phyloP scores from a whole-genome alignment of 2,888 invertebrate genomes.

The Leuctra nigra region DNA sequence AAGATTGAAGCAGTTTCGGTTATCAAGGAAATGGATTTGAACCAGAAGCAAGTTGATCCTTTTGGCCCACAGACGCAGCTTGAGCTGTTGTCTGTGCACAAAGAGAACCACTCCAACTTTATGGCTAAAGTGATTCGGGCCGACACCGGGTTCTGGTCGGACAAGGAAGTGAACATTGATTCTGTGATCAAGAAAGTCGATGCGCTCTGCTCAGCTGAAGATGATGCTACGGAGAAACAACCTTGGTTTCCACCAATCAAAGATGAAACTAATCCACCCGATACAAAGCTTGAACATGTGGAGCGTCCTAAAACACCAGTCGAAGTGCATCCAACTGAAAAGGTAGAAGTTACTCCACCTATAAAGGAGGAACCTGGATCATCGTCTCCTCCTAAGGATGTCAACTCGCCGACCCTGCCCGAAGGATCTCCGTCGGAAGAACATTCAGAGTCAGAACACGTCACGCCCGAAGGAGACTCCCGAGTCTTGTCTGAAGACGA shows the following conservation, averaged over 20 bases:
- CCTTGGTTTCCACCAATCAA: slow-evolving; percentile 21
- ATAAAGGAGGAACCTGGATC: not conserved
- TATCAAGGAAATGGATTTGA: slow-evolving; percentile 37
- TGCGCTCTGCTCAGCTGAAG: slow-evolving; percentile 52
- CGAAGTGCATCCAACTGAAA: slow-evolving; percentile 2
- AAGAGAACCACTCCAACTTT: slow-evolving; percentile 11
- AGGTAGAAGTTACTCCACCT: too few relatives aligned
- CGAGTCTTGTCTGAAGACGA: slow-evolving; percentile 9
- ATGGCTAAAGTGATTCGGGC: slow-evolving; percentile 14
- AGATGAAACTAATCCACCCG: slow-evolving; percentile 36
- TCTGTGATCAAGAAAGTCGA: slow-evolving; percentile 76
- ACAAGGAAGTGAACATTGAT: slow-evolving; percentile 71
- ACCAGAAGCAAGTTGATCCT: slow-evolving; percentile 13
- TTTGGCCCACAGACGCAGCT: slow-evolving; percentile 15
- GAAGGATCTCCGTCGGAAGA: not conserved
- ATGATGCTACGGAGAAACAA: slow-evolving; percentile 33
- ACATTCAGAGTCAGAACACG: not conserved
- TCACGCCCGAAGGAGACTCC: not conserved
- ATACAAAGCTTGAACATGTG: slow-evolving; percentile 37
- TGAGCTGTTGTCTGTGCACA: not conserved
- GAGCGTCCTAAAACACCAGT: slow-evolving; percentile 7
- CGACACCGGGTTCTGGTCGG: slow-evolving; percentile 70
- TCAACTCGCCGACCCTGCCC: not conserved
- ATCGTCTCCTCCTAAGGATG: not conserved
- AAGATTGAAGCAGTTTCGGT: slow-evolving; percentile 35